Base-by-base conservation (phyloP, 2,797 vertebrate species). In the Remorina albescens region DNA sequence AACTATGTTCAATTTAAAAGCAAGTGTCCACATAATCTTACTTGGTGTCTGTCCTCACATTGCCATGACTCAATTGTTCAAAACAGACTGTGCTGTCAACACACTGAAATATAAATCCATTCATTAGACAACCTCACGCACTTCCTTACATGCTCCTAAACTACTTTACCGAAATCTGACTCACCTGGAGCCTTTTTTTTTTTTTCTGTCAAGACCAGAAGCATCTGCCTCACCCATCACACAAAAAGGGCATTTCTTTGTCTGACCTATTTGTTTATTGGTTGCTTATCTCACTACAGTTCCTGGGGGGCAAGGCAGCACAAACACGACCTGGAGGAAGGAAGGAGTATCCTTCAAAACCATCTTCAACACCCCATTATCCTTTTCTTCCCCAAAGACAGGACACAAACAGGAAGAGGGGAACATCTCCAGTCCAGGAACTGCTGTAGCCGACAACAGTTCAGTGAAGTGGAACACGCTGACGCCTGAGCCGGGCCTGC, bases 221-320 rank as follows among this genome's bases (percentile, higher is more conserved):
- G 63, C 67, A 65, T 84, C 73, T 34, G 25, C 59, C 80, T 85
- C 83, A 62, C 67, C 80, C 61, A 78, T 71, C 76, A 51, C 19
- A 76, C 76, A 81, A 88, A 91, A 82, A 76, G 70, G 66, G 79
- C 53, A 65, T 68, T 26, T 85, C 88, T 91, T 91, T 91, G 87
- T 89, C 54, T 23, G 1, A 39, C 39, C 50, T 79, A 51, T 89
- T 92, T 91, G 88, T 91, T 90, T 83, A 78, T 36, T 72, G 64
- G 65, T 74, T 47, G 44, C 89, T 92, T 91, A 92, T 92, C 88
- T 92, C 76, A 23, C 6, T 26, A 44, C 16, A 57, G 42, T 53
- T 80, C 81, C 83, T 25, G 67, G 49, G n/a, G 19, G 58, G 65
- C 50, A 70, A 74, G 42, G 57, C 66, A 81, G 83, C 80, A 81